Evolutionary conservation across 2,888 invertebrate genomes (phyloP).

Genomic region (Apamea crenata): DNA sequence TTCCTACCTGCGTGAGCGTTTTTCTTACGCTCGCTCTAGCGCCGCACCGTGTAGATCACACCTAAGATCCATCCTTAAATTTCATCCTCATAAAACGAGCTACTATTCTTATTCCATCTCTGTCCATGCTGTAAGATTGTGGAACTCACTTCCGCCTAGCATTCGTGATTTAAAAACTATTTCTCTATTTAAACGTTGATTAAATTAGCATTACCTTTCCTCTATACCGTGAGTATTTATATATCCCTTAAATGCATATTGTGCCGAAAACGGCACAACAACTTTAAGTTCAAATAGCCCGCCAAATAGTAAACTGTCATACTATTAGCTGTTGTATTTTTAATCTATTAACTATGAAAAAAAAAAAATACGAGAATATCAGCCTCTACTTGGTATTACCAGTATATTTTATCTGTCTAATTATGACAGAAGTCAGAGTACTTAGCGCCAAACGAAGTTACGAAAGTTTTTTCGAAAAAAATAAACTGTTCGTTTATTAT

Average conservation of each 20-base stretch:
- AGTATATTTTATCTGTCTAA: conserved; percentile 17
- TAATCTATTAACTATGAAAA: neutral
- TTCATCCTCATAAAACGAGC: too few species aligned
- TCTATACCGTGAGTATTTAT: too few species aligned
- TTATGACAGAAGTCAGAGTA: conserved; percentile 14
- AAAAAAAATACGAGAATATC: conserved; percentile 21
- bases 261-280: conserved; percentile 1
- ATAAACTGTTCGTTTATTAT: neutral
- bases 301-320: conserved; percentile 41
- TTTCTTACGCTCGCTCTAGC: too few species aligned
- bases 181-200: too few species aligned
- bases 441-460: conserved; percentile 10
- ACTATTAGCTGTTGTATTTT: conserved; percentile 55
- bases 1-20: too few species aligned
- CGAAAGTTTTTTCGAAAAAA: neutral
- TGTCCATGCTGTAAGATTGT: too few species aligned
- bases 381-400: neutral
- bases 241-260: conserved; percentile 2
- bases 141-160: too few species aligned
- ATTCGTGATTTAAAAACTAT: too few species aligned
- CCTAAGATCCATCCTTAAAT: too few species aligned
- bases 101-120: too few species aligned
- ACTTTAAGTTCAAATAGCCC: conserved; percentile 1
- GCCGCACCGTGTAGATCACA: too few species aligned
- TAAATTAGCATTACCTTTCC: too few species aligned